A percentile compares a stretch with the other conserved stretches of the same genome.
These are phyloP conservation scores for Tetragonisca angustula DNA, from an alignment of 2,888 invertebrate species.

Conservation along the genomic window DNA sequence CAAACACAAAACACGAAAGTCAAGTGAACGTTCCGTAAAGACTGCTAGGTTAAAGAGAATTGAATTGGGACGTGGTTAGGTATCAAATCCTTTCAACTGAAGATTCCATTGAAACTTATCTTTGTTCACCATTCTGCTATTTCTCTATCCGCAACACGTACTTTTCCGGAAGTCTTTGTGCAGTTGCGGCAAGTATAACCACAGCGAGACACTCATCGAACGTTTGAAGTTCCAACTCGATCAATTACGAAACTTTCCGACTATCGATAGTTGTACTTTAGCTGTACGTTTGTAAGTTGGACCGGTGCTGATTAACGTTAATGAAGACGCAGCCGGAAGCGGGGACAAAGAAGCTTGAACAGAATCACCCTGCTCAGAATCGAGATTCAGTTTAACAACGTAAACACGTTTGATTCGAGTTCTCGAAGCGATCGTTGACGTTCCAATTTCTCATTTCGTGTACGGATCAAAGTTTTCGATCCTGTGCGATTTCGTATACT, in stretches of 20 bases:
- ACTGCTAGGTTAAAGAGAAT: background rate
- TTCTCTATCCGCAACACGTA: constrained; percentile 27
- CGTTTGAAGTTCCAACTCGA: constrained; percentile 46
- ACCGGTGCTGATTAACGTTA: constrained; percentile 43
- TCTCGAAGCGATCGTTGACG: background rate
- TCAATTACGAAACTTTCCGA: constrained; percentile 57
- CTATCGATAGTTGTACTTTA: constrained; percentile 50
- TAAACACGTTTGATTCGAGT: background rate
- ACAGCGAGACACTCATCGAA: constrained; percentile 33
- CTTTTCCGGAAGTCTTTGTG: constrained; percentile 11
- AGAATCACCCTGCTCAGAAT: background rate
- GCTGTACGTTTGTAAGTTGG: constrained; percentile 36
- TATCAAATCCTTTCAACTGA: background rate
- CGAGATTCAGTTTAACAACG: constrained; percentile 1
- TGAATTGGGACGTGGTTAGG: background rate
- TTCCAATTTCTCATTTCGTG: background rate
- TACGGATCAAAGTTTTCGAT: background rate
- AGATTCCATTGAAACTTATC: background rate
- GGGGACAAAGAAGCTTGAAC: constrained; percentile 21
- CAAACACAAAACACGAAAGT: background rate
- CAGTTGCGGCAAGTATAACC: constrained; percentile 27
- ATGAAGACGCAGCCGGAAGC: constrained; percentile 38
- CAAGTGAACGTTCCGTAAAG: background rate
- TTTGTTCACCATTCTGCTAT: background rate
- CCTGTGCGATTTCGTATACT: too few species aligned